These are phyloP conservation scores for Noctua pronuba DNA, from an alignment of 2,888 invertebrate species.

Conservation along the genomic window DNA sequence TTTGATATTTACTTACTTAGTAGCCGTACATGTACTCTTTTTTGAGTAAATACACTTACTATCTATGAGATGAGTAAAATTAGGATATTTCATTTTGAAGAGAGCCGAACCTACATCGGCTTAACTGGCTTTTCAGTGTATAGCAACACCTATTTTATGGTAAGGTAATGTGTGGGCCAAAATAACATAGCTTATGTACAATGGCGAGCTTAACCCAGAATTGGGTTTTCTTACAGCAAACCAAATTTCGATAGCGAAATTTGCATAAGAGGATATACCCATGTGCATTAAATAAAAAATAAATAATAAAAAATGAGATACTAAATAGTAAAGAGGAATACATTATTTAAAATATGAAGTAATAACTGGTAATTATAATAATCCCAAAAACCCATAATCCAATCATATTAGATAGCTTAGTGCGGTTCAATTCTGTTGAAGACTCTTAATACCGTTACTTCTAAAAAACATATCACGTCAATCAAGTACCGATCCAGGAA, in stretches of 20 bases:
- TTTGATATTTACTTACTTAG: conserved; percentile 15
- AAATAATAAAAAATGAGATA: background rate
- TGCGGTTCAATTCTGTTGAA: background rate
- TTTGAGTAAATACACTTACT: background rate
- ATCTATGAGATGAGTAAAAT: conserved; percentile 16
- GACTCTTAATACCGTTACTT: background rate
- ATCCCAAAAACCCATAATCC: background rate
- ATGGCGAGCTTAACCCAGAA: too few relatives aligned
- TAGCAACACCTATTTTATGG: background rate
- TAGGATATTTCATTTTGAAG: conserved; percentile 35
- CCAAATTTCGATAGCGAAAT: too few relatives aligned
- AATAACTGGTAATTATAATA: background rate
- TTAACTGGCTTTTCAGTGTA: conserved; percentile 24
- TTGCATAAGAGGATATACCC: too few relatives aligned
- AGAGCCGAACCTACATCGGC: background rate
- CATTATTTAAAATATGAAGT: background rate
- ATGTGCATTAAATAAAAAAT: too few relatives aligned
- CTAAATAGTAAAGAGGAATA: background rate
- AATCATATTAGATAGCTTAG: background rate
- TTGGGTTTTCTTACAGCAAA: too few relatives aligned
- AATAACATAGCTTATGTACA: too few relatives aligned
- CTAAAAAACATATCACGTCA: background rate
- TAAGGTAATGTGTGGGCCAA: background rate
- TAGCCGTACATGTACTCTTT: conserved; percentile 1
- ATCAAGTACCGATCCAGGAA: background rate